Evolutionary conservation across 1,140 invertebrate species (phyloP), one percentile per base, ranked within the genome.

Genomic region (Andricus grossulariae): DNA sequence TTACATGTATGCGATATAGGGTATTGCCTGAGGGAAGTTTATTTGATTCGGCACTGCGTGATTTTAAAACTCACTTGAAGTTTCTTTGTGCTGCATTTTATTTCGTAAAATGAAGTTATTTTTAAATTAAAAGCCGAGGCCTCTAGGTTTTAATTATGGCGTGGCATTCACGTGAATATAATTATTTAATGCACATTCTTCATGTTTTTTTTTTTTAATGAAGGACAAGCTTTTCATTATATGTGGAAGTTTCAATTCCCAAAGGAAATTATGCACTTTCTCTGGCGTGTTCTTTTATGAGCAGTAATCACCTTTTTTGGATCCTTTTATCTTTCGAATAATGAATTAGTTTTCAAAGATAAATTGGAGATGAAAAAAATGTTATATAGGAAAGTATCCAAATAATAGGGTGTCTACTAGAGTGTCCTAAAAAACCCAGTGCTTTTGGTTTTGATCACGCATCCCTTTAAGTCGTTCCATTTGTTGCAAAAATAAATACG

Each of bases 241-340:
- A 11, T 18, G 18, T 54, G 16, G n/a, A 54, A 18, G 52, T 54
- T 66, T 66, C 45, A 66, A 66, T 66, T 32, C 60, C 60, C 60
- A 66, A 66, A 66, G 60, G 60, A 66, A 66, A 66, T 66, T 66
- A 66, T 39, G 25, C 32, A 66, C 60, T 39, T 39, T 39, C 32
- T 66, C 25, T 66, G 60, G 21, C 45, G 32, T 39, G 60, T 32
- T 66, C 1, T 66, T 66, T 39, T 66, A 45, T 66, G 13, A 66
- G 15, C 21, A n/a, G 60, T 16, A 39, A 55, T 19, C 21, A 2
- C 13, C 6, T 39, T n/a, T 66, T 66, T 66, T 13, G 32, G 32
- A 39, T 66, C 0, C 16, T 66, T 66, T 45, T 66, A 25, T 60
- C 15, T 60, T 45, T 16, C 25, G 60, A 66, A 66, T 39, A 66